Percentiles rank a stretch among this genome's conserved stretches.
phyloP scores from a whole-genome alignment of 1,140 invertebrate genomes.

The Neodiprion virginianus region DNA sequence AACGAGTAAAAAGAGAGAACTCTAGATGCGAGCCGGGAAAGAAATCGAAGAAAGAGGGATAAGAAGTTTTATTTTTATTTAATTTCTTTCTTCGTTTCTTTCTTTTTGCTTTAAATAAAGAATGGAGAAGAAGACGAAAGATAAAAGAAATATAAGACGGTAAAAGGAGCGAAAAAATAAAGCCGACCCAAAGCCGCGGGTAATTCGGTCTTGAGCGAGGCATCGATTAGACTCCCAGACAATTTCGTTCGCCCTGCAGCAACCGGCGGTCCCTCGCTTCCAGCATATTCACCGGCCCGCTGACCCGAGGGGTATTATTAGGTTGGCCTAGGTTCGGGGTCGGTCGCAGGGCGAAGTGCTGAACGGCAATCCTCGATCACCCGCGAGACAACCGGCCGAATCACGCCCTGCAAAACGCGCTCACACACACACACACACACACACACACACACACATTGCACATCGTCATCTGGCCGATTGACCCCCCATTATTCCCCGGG shows the following conservation, averaged over 20 bases:
- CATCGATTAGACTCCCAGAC: too few species aligned
- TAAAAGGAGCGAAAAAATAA: not conserved
- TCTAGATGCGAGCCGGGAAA: not conserved
- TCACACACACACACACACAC: too few species aligned
- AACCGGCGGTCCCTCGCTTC: not conserved
- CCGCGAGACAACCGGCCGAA: not conserved
- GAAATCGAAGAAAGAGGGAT: too few species aligned
- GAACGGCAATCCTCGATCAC: not conserved
- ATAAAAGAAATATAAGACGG: slow-evolving; percentile 1
- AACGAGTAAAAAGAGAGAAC: not conserved
- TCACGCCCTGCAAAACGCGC: not conserved
- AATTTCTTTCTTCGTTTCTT: too few species aligned
- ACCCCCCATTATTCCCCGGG: too few species aligned
- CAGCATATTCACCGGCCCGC: not conserved
- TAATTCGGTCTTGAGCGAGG: too few species aligned
- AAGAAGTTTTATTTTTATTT: too few species aligned
- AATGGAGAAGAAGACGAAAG: not conserved
- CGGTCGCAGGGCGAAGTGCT: not conserved
- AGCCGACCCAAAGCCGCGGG: not conserved
- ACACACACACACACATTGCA: too few species aligned
- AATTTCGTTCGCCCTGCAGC: too few species aligned
- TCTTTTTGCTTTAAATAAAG: too few species aligned
- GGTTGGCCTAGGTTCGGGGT: slow-evolving; percentile 6
- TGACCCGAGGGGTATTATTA: slow-evolving; percentile 2
- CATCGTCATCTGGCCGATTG: too few species aligned